These are phyloP conservation scores for Trichonephila inaurata DNA, from an alignment of 1,140 invertebrate genomes.

Conservation along the genomic window DNA sequence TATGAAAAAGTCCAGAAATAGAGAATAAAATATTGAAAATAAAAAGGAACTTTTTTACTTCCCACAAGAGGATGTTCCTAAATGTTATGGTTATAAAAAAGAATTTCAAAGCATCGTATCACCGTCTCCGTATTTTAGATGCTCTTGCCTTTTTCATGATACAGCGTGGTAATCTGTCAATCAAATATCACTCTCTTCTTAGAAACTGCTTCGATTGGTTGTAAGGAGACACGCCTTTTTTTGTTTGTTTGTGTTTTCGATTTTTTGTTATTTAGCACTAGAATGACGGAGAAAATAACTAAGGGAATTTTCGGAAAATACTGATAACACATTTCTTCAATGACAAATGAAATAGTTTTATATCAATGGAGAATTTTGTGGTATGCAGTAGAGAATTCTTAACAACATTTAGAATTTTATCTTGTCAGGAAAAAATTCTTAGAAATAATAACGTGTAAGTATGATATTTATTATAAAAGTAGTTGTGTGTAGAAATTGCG, in stretches of 20 bases:
- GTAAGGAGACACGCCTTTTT: conserved; percentile 34
- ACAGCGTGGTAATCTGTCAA: conserved; percentile 55
- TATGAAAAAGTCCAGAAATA: not conserved
- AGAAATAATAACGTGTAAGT: too few species aligned
- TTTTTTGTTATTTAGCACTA: not conserved
- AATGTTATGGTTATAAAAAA: not conserved
- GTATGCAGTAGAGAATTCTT: too few species aligned
- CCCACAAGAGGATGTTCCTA: not conserved
- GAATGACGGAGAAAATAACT: too few species aligned
- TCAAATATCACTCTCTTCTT: conserved; percentile 32
- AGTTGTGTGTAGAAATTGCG: too few species aligned
- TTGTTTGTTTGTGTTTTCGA: not conserved
- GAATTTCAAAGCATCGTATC: conserved; percentile 27
- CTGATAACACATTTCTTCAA: too few species aligned
- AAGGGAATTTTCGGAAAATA: too few species aligned
- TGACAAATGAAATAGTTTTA: too few species aligned
- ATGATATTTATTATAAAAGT: too few species aligned
- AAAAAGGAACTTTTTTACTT: not conserved
- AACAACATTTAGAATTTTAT: too few species aligned
- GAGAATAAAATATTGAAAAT: not conserved
- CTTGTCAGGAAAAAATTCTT: too few species aligned
- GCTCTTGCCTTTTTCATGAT: not conserved
- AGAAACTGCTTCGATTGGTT: conserved; percentile 39
- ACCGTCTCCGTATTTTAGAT: not conserved
- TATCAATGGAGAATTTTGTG: too few species aligned